Evolutionary conservation across 2,888 invertebrate genomes (phyloP).

Genomic region (Cerceris rybyensis): DNA sequence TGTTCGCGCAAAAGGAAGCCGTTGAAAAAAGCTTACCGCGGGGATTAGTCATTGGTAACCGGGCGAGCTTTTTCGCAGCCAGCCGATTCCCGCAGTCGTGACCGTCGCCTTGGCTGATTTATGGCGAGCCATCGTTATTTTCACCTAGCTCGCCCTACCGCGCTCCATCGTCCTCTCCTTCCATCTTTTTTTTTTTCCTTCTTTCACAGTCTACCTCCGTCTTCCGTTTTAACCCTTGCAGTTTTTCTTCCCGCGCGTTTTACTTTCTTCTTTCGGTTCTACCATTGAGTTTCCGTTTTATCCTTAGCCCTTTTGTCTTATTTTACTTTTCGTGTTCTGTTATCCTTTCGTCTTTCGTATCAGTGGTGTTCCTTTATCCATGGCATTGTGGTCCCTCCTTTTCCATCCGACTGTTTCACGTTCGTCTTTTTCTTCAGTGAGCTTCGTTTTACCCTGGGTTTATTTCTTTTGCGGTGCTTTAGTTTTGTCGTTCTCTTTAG

Average conservation of each 20-base stretch:
- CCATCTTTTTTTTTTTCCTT: background rate
- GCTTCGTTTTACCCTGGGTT: too few relatives aligned
- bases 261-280: background rate
- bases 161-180: conserved; percentile 21
- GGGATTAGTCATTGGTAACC: conserved; percentile 68
- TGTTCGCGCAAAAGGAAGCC: conserved; percentile 65
- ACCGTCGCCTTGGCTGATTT: conserved; percentile 68
- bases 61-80: conserved; percentile 61
- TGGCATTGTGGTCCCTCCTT: too few relatives aligned
- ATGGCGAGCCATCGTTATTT: conserved; percentile 68
- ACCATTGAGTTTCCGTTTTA: too few relatives aligned
- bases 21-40: conserved; percentile 63
- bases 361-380: too few relatives aligned
- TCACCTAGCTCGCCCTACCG: conserved; percentile 55
- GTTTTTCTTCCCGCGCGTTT: background rate
- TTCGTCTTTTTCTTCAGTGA: too few relatives aligned
- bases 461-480: too few relatives aligned
- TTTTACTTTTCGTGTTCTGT: too few relatives aligned
- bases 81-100: conserved; percentile 67
- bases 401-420: too few relatives aligned
- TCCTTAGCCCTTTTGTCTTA: too few relatives aligned
- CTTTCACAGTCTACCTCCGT: background rate
- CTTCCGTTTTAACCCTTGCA: background rate
- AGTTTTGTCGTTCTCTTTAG: too few relatives aligned
- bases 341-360: too few relatives aligned